Base-by-base conservation (phyloP, 2,797 vertebrate species). In the Scarus forsteni region DNA sequence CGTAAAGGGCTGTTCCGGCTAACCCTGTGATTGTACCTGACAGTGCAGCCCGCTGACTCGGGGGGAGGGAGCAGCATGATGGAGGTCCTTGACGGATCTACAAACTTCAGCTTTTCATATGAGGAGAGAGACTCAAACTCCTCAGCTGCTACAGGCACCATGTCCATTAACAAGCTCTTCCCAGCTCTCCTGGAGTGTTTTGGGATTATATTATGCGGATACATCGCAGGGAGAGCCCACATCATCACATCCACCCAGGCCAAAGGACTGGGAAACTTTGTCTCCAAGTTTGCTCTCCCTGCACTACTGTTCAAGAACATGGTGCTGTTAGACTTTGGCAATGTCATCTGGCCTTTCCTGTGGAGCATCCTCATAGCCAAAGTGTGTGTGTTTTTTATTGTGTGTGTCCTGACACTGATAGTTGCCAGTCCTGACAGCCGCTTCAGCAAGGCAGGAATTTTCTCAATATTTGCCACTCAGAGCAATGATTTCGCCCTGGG, bases 401-500 rank as follows among this genome's bases (percentile, higher is more conserved):
- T 99, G 4, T 97, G 96, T 48, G 5, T 95, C 55, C 91, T 99
- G 66, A 98, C 98, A 0, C 90, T 99, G 66, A 69, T 99, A 56
- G 96, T 98, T 40, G 91, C 96, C 69, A 94, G 84, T 86, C 96
- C 96, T 8, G 94, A 96, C 19, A 96, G 89, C 39, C 94, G 98
- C 59, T 98, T 95, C 77, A 95, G 96, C 75, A 99, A 98, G 86
- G 98, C 98, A 7, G 98, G 98, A 45, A 93, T 99, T 38, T 99
- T 95, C 85, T 96, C 98, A 54, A 98, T 99, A 89, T 99, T 99
- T 94, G 97, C 98, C 78, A 99, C 98, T 64, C 98, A 99, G 80
- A 99, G 98, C 92, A 99, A 99, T 87, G 98, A 99, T 89, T 99
- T 99, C 93, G 98, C 98, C 53, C 76, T 99, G 90, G 97, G 98